Evolutionary conservation across 2,113 vertebrate species (phyloP).

Genomic region (Vombatus ursinus): DNA sequence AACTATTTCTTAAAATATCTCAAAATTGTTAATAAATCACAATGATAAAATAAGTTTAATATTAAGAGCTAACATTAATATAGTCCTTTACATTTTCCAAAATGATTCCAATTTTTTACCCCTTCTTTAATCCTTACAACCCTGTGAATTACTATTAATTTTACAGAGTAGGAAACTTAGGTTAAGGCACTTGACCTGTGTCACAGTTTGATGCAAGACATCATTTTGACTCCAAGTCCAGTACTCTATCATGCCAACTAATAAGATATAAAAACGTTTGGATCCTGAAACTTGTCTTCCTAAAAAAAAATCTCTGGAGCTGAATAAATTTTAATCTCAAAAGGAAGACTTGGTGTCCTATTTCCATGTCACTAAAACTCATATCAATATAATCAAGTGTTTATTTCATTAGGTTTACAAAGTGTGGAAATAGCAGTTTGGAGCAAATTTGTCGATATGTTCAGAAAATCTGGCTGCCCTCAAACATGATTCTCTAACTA

Average conservation of each 20-base stretch:
- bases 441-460: constrained; percentile 28
- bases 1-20: constrained; percentile 53
- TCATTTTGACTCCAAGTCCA: background rate
- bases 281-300: constrained; percentile 40
- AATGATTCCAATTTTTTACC: too few species aligned
- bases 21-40: constrained; percentile 61
- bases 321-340: constrained; percentile 49
- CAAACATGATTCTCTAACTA: constrained; percentile 36
- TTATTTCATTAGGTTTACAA: constrained; percentile 41
- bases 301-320: constrained; percentile 49
- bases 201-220: background rate
- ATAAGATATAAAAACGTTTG: constrained; percentile 56
- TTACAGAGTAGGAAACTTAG: background rate
- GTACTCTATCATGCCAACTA: background rate
- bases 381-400: constrained; percentile 51
- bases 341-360: constrained; percentile 19
- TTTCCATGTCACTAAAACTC: constrained; percentile 52
- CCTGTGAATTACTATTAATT: background rate
- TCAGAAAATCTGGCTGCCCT: constrained; percentile 47
- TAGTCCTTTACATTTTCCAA: too few species aligned
- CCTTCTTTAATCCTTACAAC: background rate
- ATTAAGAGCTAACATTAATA: too few species aligned
- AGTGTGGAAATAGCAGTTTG: background rate
- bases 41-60: constrained; percentile 46
- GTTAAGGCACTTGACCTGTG: background rate